Percentiles rank a stretch among this genome's conserved stretches.
Conservation (phyloP, 2,888 invertebrate species). For the Anaspis maculata region DNA sequence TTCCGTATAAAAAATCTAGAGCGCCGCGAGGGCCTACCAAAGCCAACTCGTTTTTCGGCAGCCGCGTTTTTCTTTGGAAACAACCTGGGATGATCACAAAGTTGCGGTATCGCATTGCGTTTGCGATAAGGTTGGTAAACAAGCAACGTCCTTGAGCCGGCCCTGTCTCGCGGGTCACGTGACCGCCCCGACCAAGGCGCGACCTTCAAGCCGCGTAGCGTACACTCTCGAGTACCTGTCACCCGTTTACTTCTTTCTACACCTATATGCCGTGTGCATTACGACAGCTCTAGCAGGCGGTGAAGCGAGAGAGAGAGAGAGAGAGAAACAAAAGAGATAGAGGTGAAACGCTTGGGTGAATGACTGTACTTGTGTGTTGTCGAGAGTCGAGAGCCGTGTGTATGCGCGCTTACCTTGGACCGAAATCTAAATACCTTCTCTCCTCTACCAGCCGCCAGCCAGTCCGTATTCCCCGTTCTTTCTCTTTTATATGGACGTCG, state of each 20-base stretch:
- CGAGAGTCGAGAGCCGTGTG: no score
- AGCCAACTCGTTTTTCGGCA: no score
- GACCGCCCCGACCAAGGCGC: slow-evolving; percentile 47
- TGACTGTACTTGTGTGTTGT: slow-evolving; percentile 33
- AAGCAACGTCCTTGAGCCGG: slow-evolving; percentile 28
- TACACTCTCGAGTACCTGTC: slow-evolving; percentile 40
- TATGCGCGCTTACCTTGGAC: slow-evolving; percentile 34
- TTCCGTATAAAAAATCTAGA: no score
- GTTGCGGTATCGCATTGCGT: not conserved
- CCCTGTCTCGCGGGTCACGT: slow-evolving; percentile 42
- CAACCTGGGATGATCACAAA: no score
- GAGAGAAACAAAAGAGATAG: slow-evolving; percentile 19
- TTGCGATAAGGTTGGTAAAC: not conserved
- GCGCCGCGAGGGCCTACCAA: no score
- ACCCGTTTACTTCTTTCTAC: slow-evolving; percentile 25
- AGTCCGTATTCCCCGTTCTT: no score
- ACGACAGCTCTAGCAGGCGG: no score
- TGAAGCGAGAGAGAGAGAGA: no score
- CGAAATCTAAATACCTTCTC: slow-evolving; percentile 32
- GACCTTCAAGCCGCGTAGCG: slow-evolving; percentile 43
- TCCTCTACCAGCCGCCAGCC: no score
- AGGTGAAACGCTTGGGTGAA: slow-evolving; percentile 30
- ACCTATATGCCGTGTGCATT: no score
- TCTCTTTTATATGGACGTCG: no score
- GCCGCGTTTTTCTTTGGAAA: no score